Evolutionary conservation across 2,888 invertebrate genomes (phyloP).

Genomic region (Andrena haemorrhoa): DNA sequence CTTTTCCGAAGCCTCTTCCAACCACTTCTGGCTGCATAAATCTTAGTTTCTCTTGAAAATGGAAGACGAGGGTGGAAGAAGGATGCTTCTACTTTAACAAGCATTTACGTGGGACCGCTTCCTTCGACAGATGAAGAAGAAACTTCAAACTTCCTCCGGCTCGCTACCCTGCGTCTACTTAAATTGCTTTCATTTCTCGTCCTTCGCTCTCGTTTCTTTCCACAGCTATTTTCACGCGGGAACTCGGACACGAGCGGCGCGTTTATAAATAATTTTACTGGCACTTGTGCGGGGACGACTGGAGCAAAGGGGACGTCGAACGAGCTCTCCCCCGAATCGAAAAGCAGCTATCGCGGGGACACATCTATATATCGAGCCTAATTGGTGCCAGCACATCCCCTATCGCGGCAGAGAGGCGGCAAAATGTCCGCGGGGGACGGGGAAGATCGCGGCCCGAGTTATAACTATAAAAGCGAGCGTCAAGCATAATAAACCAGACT

Average conservation of each 20-base stretch:
- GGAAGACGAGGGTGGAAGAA: neutral
- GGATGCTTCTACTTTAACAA: neutral
- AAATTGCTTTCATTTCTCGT: neutral
- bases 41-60: neutral
- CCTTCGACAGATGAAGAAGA: neutral
- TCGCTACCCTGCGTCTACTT: neutral
- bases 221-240: neutral
- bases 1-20: neutral
- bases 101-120: neutral
- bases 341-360: slow-evolving; percentile 71
- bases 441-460: slow-evolving; percentile 71
- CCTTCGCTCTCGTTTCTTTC: too few relatives aligned
- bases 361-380: slow-evolving; percentile 77
- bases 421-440: slow-evolving; percentile 47
- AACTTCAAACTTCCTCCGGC: slow-evolving; percentile 12
- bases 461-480: slow-evolving; percentile 81
- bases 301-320: neutral
- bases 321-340: slow-evolving; percentile 59
- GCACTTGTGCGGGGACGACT: neutral
- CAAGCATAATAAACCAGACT: slow-evolving; percentile 80
- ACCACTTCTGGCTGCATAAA: slow-evolving; percentile 1
- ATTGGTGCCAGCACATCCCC: slow-evolving; percentile 78
- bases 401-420: slow-evolving; percentile 36
- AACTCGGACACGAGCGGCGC: neutral
- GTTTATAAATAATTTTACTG: slow-evolving; percentile 21